A percentile compares a stretch with the other conserved stretches of the same genome.
phyloP scores from a whole-genome alignment of 30 jellyfish, hydroid and myxozoan species.

The Turritopsis dohrnii region DNA sequence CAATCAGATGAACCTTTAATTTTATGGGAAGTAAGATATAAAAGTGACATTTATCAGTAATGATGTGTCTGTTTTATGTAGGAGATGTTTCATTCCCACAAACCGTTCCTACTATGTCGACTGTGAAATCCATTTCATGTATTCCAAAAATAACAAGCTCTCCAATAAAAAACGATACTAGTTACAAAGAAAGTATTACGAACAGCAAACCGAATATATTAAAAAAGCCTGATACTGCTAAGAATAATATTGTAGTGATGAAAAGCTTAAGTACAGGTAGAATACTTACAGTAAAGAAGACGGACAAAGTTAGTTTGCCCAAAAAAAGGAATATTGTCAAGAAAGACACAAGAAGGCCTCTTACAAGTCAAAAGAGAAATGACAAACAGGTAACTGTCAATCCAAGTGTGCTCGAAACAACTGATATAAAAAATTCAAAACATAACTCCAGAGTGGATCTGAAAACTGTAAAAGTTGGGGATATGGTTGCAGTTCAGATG shows the following conservation, averaged over 20 bases:
- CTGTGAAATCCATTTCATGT: not conserved
- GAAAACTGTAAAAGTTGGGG: conserved; percentile 27
- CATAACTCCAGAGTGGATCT: not conserved
- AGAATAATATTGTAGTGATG: not conserved
- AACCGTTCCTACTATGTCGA: not conserved
- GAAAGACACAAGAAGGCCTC: not conserved
- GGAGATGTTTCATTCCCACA: not conserved
- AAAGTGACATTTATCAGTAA: no score
- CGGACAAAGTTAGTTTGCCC: not conserved
- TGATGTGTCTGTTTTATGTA: not conserved
- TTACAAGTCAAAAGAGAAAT: not conserved
- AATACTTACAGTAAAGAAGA: not conserved
- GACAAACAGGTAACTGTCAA: not conserved
- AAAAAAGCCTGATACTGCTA: not conserved
- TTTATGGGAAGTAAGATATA: no score
- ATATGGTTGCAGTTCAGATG: conserved; percentile 63
- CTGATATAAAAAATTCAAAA: not conserved
- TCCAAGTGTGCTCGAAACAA: not conserved
- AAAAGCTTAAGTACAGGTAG: not conserved
- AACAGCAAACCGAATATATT: not conserved
- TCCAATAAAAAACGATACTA: not conserved
- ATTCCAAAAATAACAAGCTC: not conserved
- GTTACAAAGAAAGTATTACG: not conserved
- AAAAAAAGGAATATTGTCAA: not conserved
- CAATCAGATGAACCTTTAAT: no score